phyloP scores from a whole-genome alignment of 2,113 vertebrate genomes.

The Apteryx mantelli region DNA sequence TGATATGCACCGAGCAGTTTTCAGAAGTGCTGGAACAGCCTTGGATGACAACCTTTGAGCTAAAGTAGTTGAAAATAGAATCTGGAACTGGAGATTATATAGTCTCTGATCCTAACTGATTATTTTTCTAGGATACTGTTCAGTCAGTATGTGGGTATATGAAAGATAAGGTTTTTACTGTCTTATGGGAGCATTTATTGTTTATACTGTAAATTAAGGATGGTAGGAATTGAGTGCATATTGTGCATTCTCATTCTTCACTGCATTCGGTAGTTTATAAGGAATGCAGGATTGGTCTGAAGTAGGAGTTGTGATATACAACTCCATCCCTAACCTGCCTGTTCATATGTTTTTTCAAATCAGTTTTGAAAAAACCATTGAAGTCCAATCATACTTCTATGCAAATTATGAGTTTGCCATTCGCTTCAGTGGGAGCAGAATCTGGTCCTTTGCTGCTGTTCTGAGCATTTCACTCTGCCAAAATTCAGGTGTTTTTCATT shows the following conservation, averaged over 20 bases:
- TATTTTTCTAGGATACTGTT: slow-evolving; percentile 51
- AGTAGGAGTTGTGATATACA: neutral
- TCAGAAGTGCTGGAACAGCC: slow-evolving; percentile 44
- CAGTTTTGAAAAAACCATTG: neutral
- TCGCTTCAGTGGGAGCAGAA: neutral
- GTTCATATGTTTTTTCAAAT: neutral
- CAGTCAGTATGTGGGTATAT: slow-evolving; percentile 4
- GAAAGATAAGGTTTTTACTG: slow-evolving; percentile 7
- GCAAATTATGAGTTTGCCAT: neutral
- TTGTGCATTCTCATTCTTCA: neutral
- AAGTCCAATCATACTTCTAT: neutral
- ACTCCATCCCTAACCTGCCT: neutral
- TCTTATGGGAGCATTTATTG: neutral
- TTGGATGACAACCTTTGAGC: slow-evolving; percentile 57
- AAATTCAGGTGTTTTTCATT: neutral
- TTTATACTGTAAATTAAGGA: slow-evolving; percentile 5
- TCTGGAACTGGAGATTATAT: slow-evolving; percentile 70
- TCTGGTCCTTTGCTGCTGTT: neutral
- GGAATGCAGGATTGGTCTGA: neutral
- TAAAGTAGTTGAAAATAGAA: slow-evolving; percentile 52
- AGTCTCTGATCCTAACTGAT: slow-evolving; percentile 62
- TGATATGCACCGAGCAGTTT: slow-evolving; percentile 57
- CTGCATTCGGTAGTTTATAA: neutral
- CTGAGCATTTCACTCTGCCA: neutral
- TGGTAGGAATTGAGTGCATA: neutral